Percentiles rank a stretch among this genome's conserved stretches.
phyloP scores from a whole-genome alignment of 2,888 invertebrate genomes.

The Cryptus armator region DNA sequence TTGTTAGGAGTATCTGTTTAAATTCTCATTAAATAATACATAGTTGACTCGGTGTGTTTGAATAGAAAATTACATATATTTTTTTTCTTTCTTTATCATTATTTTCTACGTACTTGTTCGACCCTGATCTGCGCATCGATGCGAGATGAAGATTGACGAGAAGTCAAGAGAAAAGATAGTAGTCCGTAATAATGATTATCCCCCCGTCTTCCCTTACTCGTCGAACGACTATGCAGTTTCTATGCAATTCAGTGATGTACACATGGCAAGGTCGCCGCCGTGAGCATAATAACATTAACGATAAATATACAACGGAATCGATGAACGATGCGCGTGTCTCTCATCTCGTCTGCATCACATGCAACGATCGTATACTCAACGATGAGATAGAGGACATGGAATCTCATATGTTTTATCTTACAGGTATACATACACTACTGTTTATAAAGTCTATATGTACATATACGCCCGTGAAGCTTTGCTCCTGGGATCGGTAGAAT shows the following conservation, averaged over 20 bases:
- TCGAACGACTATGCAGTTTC: slow-evolving; percentile 40
- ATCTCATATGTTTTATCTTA: background rate
- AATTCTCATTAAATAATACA: too few species aligned
- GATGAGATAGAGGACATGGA: slow-evolving; percentile 29
- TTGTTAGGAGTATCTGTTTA: too few species aligned
- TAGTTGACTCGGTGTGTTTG: background rate
- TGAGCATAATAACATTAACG: slow-evolving; percentile 47
- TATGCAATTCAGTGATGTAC: slow-evolving; percentile 49
- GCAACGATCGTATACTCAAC: slow-evolving; percentile 23
- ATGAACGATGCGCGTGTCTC: slow-evolving; percentile 59
- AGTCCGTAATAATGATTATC: slow-evolving; percentile 16
- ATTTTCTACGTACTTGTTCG: background rate
- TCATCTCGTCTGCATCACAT: slow-evolving; percentile 45
- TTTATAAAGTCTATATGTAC: slow-evolving; percentile 13
- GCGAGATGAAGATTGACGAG: slow-evolving; percentile 43
- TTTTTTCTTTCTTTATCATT: background rate
- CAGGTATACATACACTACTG: slow-evolving; percentile 5
- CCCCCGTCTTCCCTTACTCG: background rate
- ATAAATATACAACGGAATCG: slow-evolving; percentile 62
- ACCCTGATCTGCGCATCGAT: slow-evolving; percentile 5
- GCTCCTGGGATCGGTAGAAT: slow-evolving; percentile 53
- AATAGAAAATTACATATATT: background rate
- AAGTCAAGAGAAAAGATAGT: slow-evolving; percentile 20
- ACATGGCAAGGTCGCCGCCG: slow-evolving; percentile 63
- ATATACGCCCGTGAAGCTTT: slow-evolving; percentile 3